Percentiles rank a stretch among this genome's conserved stretches.
Evolutionary conservation across 2,797 vertebrate genomes (phyloP).

Genomic region (Betta splendens): DNA sequence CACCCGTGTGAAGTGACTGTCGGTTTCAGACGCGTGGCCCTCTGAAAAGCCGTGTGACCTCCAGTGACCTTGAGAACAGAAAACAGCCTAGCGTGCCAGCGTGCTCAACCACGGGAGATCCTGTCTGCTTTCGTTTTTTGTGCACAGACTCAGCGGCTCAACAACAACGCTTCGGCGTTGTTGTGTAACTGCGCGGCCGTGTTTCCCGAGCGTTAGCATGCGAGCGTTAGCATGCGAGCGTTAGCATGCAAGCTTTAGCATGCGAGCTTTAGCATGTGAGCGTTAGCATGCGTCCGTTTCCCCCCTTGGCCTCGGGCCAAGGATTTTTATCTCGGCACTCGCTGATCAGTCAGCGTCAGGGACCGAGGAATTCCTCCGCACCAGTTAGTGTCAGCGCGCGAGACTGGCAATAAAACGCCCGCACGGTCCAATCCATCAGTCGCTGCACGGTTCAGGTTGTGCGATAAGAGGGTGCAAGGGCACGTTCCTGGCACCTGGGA

Average conservation of each 20-base stretch:
- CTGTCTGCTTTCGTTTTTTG: slow-evolving; percentile 21
- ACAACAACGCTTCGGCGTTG: slow-evolving; percentile 27
- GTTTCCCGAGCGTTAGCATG: slow-evolving; percentile 12
- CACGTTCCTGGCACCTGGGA: slow-evolving; percentile 10
- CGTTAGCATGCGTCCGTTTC: slow-evolving; percentile 2
- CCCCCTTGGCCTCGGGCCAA: slow-evolving; percentile 14
- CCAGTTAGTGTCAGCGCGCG: slow-evolving; percentile 15
- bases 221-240: slow-evolving; percentile 10
- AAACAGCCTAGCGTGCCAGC: neutral
- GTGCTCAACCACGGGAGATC: slow-evolving; percentile 11
- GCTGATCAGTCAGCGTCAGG: slow-evolving; percentile 58
- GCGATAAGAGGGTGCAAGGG: no score
- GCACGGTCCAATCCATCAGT: neutral
- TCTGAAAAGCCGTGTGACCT: no score
- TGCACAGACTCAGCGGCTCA: slow-evolving; percentile 7
- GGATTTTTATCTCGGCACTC: slow-evolving; percentile 55
- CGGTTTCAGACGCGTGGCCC: no score
- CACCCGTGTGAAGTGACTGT: no score
- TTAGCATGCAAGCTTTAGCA: neutral
- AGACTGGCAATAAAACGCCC: slow-evolving; percentile 8
- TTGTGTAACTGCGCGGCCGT: slow-evolving; percentile 23
- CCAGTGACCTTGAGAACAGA: no score
- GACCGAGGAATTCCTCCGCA: slow-evolving; percentile 36
- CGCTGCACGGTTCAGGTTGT: neutral
- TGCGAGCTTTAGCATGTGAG: slow-evolving; percentile 9